Evolutionary conservation across 2,888 invertebrate species (phyloP), one percentile per base, ranked within the genome.

Genomic region (Rhogogaster chlorosoma): DNA sequence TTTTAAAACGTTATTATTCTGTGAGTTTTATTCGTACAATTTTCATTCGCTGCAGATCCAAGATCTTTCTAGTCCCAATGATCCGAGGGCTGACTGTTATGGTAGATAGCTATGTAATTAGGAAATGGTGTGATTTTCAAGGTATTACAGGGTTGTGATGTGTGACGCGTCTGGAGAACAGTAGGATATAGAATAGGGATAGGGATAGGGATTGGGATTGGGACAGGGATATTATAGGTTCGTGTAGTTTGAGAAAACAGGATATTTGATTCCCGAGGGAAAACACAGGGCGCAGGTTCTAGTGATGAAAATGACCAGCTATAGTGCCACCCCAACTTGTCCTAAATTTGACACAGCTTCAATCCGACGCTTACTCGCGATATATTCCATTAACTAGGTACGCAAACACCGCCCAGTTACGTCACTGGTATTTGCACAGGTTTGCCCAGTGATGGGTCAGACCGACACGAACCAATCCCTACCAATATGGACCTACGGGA

Each of bases 261-360:
- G 77, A 77, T 77, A 77, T 77, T 77, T 53, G 53, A 49, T 77
- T 53, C 77, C 49, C 77, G 32, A 32, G 45, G 77, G 73, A 73
- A 73, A 73, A 73, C 73, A 71, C 10, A 42, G 10, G 38, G 71
- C 4, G 12, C 61, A 10, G 22, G 9, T 26, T 9, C 42, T 42
- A 77, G 49, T 80, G 80, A 80, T 80, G 80, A 80, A 80, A 80
- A 80, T 80, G 36, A 61, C 61, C 38, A 80, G 80, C 61, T 57
- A n/a, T n/a, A 26, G 61, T 38, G 61, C 57, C 32, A 26, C 49
- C 61, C 80, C 22, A 57, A 57, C 80, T 57, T 53, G 53, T 78
- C 57, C 57, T 15, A 29, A 80, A 80, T 80, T 80, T 80, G 57
- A 80, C 80, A 38, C 36, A 61, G 61, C 36, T 80, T 80, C 38